phyloP scores from a whole-genome alignment of 2,113 vertebrate genomes.

The Agelaius phoeniceus region DNA sequence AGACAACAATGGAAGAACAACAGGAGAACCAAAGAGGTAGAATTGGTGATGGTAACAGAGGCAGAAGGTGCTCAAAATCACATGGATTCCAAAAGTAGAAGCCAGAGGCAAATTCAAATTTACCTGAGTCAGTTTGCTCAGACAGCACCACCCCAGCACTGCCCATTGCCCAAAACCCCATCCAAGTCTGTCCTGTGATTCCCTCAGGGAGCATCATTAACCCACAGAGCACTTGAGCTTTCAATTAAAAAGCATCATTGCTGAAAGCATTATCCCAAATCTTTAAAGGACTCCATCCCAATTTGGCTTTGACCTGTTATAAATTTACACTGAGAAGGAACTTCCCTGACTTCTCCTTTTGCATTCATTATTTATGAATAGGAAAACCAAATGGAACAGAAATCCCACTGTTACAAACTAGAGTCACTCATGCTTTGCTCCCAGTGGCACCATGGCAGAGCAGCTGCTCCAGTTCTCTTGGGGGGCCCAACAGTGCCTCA shows the following conservation, averaged over 20 bases:
- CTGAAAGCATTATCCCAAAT: background rate
- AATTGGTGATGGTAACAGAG: background rate
- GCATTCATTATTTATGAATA: background rate
- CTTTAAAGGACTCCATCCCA: background rate
- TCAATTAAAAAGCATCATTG: background rate
- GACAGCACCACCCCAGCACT: background rate
- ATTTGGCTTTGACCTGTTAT: background rate
- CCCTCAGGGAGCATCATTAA: background rate
- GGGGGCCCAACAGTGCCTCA: background rate
- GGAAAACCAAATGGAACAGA: background rate
- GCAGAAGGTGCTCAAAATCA: background rate
- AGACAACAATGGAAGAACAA: background rate
- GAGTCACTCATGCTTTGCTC: background rate
- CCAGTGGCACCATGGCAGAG: background rate
- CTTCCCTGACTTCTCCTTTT: background rate
- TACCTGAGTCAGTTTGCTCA: background rate
- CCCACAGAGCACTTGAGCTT: background rate
- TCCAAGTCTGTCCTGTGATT: background rate
- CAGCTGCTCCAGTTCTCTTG: background rate
- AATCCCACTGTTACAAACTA: background rate
- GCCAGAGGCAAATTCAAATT: background rate
- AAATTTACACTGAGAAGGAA: background rate
- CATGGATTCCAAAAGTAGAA: background rate
- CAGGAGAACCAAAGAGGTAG: background rate
- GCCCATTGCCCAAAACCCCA: background rate